These are phyloP conservation scores for human DNA, from an alignment of 2,113 vertebrate species.

Conservation along the genomic window GRCh38 chr2:125286501-125287000, in stretches of 20 bases:
- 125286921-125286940: neutral
- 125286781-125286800: too few species aligned
- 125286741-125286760: neutral
- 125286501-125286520: neutral
- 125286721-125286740: neutral
- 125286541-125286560: neutral
- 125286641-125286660: fast-evolving
- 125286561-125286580: neutral
- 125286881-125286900: neutral
- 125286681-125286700: neutral
- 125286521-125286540: neutral
- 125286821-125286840: neutral
- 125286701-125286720: neutral
- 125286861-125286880: neutral
- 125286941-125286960: neutral
- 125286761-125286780: neutral
- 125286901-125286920: neutral
- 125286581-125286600: neutral
- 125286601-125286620: neutral
- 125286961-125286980: neutral
- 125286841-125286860: neutral
- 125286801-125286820: neutral
- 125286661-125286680: neutral
- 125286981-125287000: neutral
- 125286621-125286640: neutral